Percentiles rank a stretch among this genome's conserved stretches.
These are phyloP conservation scores for Pomacea canaliculata DNA, from an alignment of 2,888 invertebrate species.

Conservation along the genomic window DNA sequence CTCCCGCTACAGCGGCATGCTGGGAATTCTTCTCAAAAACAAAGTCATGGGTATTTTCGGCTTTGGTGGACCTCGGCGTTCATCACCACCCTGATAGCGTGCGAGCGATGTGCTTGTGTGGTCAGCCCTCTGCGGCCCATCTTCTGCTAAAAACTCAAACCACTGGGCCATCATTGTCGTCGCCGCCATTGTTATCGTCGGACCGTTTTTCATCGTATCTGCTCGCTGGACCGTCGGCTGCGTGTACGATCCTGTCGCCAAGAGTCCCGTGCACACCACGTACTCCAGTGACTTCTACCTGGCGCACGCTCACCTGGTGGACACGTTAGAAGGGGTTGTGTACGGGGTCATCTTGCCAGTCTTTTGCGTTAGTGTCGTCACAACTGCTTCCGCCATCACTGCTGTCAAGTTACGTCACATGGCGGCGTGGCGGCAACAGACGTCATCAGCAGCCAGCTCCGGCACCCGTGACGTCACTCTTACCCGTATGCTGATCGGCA, in stretches of 20 bases:
- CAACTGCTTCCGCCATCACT: not conserved
- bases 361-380: not conserved
- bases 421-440: not conserved
- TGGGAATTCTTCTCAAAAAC: not conserved
- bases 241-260: not conserved
- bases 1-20: not conserved
- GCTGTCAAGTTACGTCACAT: not conserved
- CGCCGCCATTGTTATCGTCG: not conserved
- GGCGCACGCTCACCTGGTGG: too few species aligned
- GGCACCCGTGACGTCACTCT: constrained; percentile 2
- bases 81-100: not conserved
- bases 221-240: not conserved
- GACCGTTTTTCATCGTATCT: not conserved
- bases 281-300: too few species aligned
- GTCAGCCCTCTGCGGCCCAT: not conserved
- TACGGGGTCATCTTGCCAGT: not conserved
- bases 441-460: not conserved
- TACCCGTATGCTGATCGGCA: constrained; percentile 15
- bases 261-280: too few species aligned
- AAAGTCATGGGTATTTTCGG: not conserved
- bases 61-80: not conserved
- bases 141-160: not conserved
- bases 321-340: too few species aligned
- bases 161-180: not conserved
- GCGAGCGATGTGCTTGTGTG: not conserved